A percentile compares a stretch with the other conserved stretches of the same genome.
phyloP scores from a whole-genome alignment of 2,113 vertebrate genomes.

The Aramus guarauna region DNA sequence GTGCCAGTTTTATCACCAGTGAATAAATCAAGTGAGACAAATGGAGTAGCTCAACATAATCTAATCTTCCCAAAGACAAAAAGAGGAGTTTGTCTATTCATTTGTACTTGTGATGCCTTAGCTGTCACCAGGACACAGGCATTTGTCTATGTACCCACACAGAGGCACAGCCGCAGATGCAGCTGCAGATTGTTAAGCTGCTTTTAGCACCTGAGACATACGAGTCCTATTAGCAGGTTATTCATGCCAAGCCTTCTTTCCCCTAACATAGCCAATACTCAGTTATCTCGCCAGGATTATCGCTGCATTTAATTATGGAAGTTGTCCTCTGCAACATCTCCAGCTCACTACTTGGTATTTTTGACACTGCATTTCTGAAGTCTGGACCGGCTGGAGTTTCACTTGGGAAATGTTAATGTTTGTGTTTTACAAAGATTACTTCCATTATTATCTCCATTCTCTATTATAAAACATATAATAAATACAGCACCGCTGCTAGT shows the following conservation, averaged over 20 bases:
- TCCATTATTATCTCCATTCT: not conserved
- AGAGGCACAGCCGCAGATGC: not conserved
- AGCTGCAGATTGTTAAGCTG: not conserved
- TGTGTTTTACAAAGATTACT: not conserved
- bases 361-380: not conserved
- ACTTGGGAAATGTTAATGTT: fast-evolving
- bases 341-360: not conserved
- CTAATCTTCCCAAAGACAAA: not conserved
- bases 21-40: not conserved
- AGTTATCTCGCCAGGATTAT: not conserved
- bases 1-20: not conserved
- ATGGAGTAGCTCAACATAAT: not conserved
- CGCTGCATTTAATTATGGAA: not conserved
- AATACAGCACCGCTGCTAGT: not conserved
- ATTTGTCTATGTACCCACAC: too few species aligned
- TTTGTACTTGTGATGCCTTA: not conserved
- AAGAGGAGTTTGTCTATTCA: not conserved
- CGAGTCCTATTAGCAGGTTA: not conserved
- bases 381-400: not conserved
- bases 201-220: not conserved
- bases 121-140: not conserved
- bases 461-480: not conserved
- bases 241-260: not conserved
- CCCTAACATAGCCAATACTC: not conserved
- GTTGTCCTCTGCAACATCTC: not conserved